Evolutionary conservation across 2,797 vertebrate species (phyloP), one percentile per base, ranked within the genome.

Genomic region (Pseudopleuronectes americanus): DNA sequence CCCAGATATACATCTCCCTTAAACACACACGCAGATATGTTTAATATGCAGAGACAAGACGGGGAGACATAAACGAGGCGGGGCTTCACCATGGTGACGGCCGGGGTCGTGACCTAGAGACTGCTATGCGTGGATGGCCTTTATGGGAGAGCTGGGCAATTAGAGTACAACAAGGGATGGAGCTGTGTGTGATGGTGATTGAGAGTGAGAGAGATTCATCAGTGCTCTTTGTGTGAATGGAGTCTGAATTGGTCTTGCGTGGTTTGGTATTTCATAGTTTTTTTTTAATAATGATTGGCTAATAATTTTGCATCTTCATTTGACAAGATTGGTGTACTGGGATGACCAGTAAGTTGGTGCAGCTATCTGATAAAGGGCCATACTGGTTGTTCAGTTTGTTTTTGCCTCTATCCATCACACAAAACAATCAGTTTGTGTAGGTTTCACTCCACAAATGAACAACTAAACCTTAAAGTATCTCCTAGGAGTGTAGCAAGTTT

Each of bases 71-170:
- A 82, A 87, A 87, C 72, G 80, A 87, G 90, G 90, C 57, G 84
- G 88, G 75, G 81, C 81, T 79, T 92, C 71, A 65, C 90, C 83
- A 80, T 91, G 81, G 90, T 70, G 71, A 90, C 63, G 33, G 72
- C 68, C 65, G 76, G 83, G 92, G 91, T 92, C 85, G 1, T 77
- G 90, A 92, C 92, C 90, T 55, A 43, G 54, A 80, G 84, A 75
- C 79, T 59, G 23, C 81, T 77, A 80, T 55, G 90, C 83, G 82
- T 90, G 81, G 85, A 87, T 91, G 76, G 79, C 84, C 84, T 92
- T 90, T 90, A 87, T 87, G 60, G 80, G 63, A 66, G 79, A 81
- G 85, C 84, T 64, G 71, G 86, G 85, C 90, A 91, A 90, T 92
- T 92, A 91, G 81, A 89, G 74, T 74, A 73, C 53, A 74, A 66